Evolutionary conservation across 2,113 vertebrate genomes (phyloP).

Genomic region (Psophia crepitans): DNA sequence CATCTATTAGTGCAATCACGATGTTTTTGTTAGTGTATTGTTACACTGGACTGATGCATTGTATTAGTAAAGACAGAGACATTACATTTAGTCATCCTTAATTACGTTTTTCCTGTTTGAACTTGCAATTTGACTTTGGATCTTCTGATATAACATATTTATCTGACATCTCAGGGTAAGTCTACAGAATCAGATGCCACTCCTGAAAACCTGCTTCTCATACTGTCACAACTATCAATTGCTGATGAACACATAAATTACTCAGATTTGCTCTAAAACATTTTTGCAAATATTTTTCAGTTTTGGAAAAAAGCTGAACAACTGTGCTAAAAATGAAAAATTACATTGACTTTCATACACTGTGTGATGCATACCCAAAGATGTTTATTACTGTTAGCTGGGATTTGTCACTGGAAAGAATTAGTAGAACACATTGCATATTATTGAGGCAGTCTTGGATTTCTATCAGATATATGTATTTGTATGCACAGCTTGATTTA

Average conservation of each 20-base stretch:
- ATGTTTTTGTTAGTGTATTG: neutral
- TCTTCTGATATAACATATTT: neutral
- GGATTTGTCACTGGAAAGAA: neutral
- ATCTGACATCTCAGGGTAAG: neutral
- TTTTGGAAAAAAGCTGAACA: neutral
- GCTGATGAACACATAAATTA: neutral
- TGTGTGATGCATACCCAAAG: neutral
- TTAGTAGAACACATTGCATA: neutral
- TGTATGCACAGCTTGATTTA: neutral
- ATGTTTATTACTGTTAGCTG: neutral
- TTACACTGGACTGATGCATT: neutral
- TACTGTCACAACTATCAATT: neutral
- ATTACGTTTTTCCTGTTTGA: neutral
- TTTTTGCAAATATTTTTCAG: neutral
- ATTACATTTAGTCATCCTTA: neutral
- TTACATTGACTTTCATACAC: neutral
- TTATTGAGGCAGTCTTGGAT: neutral
- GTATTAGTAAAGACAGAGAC: neutral
- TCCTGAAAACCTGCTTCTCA: neutral
- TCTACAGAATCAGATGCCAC: neutral
- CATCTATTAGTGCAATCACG: neutral
- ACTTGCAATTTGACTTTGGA: neutral
- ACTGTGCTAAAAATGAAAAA: neutral
- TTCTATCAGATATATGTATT: neutral
- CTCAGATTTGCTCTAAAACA: neutral